Base-by-base conservation (phyloP, 2,797 vertebrate species). In the Nyctibius grandis region DNA sequence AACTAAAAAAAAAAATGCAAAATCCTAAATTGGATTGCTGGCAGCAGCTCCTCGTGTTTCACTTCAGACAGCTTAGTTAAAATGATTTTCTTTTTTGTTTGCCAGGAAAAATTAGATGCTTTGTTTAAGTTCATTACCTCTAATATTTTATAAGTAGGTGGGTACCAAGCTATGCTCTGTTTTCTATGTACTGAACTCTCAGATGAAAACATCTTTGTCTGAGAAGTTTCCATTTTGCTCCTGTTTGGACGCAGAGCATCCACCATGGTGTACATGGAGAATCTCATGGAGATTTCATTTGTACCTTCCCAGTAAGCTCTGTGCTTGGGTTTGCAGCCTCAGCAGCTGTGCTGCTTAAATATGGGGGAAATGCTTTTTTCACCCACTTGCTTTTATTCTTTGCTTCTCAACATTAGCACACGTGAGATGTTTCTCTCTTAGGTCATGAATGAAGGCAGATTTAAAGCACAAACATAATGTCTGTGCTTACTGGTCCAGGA, bases 11-110 rank as follows among this genome's bases (percentile, higher is more conserved):
- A 72, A 73, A 72, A 72, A 68, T 26, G 5, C 28, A 11, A 57
- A 59, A 72, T 18, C n/a, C 51, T 81, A 63, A 92, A 93, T 64
- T 92, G 91, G 87, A 80, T 88, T 94, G 89, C 94, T 95, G 89
- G 91, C 89, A 91, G 93, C 78, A 85, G 40, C 56, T 89, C 75
- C 85, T 95, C 44, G 5, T 67, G 82, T 85, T 95, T 95, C 78
- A 59, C 51, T 85, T 59, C 44, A 82, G 51, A n/a, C 67, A 85
- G 75, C 73, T 89, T 17, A 67, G 91, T 76, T 91, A 79, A 94
- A 93, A 88, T 42, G 0, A 25, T 82, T 91, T 95, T 70, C 81
- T 47, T 86, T 90, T 93, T 78, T 78, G 82, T 80, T 91, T 93
- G 70, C 89, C 94, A 89, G 85, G 95, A 92, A 92, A 89, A 93